Conservation (phyloP, 2,888 invertebrate genomes). For the Tinea trinotella region DNA sequence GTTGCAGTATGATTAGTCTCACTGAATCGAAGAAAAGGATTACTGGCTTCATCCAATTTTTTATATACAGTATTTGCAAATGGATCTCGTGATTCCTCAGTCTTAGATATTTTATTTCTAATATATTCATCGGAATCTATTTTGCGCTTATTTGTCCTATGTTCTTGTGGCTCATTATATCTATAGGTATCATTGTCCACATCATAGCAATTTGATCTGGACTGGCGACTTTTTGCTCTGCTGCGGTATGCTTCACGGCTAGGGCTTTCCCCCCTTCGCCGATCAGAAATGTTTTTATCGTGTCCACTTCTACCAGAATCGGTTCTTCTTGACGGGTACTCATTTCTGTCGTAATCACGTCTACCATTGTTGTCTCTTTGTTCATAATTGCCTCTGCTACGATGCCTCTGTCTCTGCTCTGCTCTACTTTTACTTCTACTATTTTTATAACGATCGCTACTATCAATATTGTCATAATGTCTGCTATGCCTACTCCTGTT, state of each 20-base stretch:
- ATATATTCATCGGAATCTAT: background rate
- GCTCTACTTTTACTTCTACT: constrained; percentile 26
- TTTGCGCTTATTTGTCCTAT: background rate
- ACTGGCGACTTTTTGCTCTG: constrained; percentile 29
- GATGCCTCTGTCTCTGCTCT: too few species aligned
- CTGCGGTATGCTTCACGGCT: constrained; percentile 32
- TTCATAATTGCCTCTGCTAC: constrained; percentile 34
- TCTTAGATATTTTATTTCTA: background rate
- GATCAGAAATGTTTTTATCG: constrained; percentile 30
- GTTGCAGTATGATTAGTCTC: background rate
- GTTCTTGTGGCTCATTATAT: constrained; percentile 23
- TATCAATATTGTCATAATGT: constrained; percentile 23
- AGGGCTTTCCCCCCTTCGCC: constrained; percentile 38
- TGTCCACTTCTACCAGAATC: constrained; percentile 20
- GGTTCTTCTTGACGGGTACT: background rate
- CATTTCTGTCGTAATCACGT: background rate
- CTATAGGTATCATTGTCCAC: background rate
- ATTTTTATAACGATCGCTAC: constrained; percentile 18
- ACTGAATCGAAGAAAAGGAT: background rate
- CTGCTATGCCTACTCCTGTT: constrained; percentile 27
- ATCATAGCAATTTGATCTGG: constrained; percentile 22
- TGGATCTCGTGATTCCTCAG: background rate
- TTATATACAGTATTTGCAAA: background rate
- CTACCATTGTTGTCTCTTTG: background rate
- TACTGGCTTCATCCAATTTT: background rate